Evolutionary conservation across 2,797 vertebrate species (phyloP).

Genomic region (Limosa lapponica): DNA sequence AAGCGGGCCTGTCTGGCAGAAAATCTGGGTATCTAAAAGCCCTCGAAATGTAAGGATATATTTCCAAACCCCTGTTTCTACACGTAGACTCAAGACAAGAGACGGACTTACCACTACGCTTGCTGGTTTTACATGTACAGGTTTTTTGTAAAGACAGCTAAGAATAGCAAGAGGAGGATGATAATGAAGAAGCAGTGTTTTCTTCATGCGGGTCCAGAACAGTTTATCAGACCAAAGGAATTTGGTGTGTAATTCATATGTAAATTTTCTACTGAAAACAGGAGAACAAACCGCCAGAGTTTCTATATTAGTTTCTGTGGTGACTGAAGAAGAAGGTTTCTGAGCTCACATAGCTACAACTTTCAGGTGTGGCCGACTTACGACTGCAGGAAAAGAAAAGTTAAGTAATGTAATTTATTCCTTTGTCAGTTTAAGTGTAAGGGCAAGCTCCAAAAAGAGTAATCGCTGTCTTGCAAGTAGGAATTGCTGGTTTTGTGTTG

Average conservation of each 20-base stretch:
- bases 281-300: not conserved
- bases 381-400: not conserved
- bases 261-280: slow-evolving; percentile 53
- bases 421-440: not conserved
- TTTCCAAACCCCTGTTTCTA: not conserved
- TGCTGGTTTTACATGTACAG: not conserved
- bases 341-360: not conserved
- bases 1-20: not conserved
- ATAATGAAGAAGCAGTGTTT: slow-evolving; percentile 7
- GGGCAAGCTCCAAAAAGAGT: not conserved
- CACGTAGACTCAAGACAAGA: not conserved
- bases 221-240: slow-evolving; percentile 47
- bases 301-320: slow-evolving; percentile 28
- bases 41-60: not conserved
- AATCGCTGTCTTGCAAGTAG: accelerated
- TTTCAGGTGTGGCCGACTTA: slow-evolving; percentile 17
- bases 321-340: slow-evolving; percentile 12
- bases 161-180: not conserved
- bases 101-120: accelerated
- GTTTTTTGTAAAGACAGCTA: not conserved
- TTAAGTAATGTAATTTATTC: not conserved
- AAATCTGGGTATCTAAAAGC: not conserved
- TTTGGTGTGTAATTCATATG: slow-evolving; percentile 56
- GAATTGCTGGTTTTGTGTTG: not conserved
- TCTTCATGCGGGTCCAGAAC: not conserved